phyloP scores from a whole-genome alignment of 30 jellyfish, hydroid and myxozoan species.

The Cassiopea andromeda region DNA sequence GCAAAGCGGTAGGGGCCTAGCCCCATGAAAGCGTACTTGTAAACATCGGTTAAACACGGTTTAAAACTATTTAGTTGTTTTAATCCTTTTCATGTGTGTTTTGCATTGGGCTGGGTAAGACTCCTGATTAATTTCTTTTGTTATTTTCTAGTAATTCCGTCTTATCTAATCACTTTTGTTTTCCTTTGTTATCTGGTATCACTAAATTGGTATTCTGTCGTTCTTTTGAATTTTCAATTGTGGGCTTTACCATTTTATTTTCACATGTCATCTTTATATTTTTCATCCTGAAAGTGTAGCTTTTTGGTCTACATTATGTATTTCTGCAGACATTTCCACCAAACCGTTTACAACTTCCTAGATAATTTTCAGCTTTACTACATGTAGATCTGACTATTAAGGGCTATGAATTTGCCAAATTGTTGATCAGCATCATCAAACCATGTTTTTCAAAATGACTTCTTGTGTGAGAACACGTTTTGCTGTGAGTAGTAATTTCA shows the following conservation, averaged over 20 bases:
- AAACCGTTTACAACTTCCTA: too few relatives aligned
- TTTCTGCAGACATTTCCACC: too few relatives aligned
- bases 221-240: not conserved
- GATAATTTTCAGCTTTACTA: too few relatives aligned
- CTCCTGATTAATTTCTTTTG: constrained; percentile 4
- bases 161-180: constrained; percentile 17
- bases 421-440: too few relatives aligned
- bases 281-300: too few relatives aligned
- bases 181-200: not conserved
- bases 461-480: too few relatives aligned
- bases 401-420: too few relatives aligned
- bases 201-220: not conserved
- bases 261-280: too few relatives aligned
- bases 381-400: too few relatives aligned
- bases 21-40: constrained; percentile 9
- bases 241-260: not conserved
- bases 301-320: too few relatives aligned
- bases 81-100: constrained; percentile 15
- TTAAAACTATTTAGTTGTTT: not conserved
- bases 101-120: constrained; percentile 18
- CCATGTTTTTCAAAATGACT: too few relatives aligned
- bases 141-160: constrained; percentile 4
- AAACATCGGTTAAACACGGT: constrained; percentile 1
- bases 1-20: constrained; percentile 1
- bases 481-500: too few relatives aligned